Base-by-base conservation (phyloP, 2,888 invertebrate species). In the Andrena trimmerana region DNA sequence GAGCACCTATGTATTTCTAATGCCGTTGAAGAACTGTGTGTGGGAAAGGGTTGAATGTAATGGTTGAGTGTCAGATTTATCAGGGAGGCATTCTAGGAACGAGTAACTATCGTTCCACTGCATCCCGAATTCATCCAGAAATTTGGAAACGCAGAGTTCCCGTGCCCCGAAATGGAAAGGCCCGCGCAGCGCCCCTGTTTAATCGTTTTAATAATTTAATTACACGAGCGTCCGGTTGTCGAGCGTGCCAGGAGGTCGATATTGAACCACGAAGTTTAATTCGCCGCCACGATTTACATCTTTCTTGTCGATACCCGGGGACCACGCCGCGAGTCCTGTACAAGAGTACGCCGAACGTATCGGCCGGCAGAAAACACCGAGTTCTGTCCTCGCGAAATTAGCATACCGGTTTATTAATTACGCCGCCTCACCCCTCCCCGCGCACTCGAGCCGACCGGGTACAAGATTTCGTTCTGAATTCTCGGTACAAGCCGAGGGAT, bases 361-460 rank as follows among this genome's bases (percentile, higher is more conserved):
- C 70, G 62, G 74, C 68, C 73, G 52, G 73, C 80, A 85, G 85
- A 86, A 87, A 89, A 88, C 81, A 85, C 77, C 84, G 79, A 75
- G 82, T 87, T 90, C 87, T 84, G 86, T 89, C 87, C 86, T 89
- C 85, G 82, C 60, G 72, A 83, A 90, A 92, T 92, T 92, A 89
- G 86, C 92, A 92, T 92, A 92, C 91, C 88, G 90, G 92, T 91
- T 91, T 92, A 91, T 91, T 92, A 91, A 92, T 91, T 91, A 90
- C 90, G 84, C 70, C 73, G 75, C 74, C 74, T 63, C 84, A 71
- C 78, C 74, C 85, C 72, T 65, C 63, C 65, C 62, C 24, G 50
- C 66, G 69, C 74, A 65, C 72, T 42, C 80, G 50, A 73, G 36
- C 78, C 57, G 50, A 42, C 54, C 54, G 65, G 66, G 24, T 86